phyloP scores from a whole-genome alignment of 2,888 invertebrate genomes.

The Hedya salicella region DNA sequence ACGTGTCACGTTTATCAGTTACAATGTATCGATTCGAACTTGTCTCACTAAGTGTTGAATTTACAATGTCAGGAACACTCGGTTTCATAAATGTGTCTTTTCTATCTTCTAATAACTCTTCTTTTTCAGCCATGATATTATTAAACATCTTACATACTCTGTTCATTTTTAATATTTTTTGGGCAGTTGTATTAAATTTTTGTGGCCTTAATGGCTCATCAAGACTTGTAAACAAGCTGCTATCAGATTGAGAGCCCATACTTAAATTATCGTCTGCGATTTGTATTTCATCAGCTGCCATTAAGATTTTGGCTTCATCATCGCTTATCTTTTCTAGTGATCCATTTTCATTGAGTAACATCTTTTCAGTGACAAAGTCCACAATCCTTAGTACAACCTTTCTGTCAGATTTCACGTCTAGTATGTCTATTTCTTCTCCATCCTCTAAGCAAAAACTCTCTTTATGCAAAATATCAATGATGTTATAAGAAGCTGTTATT shows the following conservation, averaged over 20 bases:
- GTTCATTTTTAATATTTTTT: slow-evolving; percentile 66
- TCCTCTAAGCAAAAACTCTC: slow-evolving; percentile 75
- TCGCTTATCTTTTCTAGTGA: slow-evolving; percentile 76
- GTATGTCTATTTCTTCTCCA: slow-evolving; percentile 79
- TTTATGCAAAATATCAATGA: slow-evolving; percentile 66
- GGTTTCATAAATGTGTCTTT: slow-evolving; percentile 39
- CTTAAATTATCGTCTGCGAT: slow-evolving; percentile 47
- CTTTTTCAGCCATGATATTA: slow-evolving; percentile 54
- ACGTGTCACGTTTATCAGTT: slow-evolving; percentile 63
- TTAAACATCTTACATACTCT: slow-evolving; percentile 68
- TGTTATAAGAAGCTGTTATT: slow-evolving; percentile 75
- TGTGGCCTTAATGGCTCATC: slow-evolving; percentile 46
- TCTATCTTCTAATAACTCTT: slow-evolving; percentile 33
- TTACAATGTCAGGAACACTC: slow-evolving; percentile 79
- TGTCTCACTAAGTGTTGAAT: slow-evolving; percentile 72
- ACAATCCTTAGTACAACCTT: slow-evolving; percentile 82
- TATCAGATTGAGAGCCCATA: slow-evolving; percentile 44
- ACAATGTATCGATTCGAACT: slow-evolving; percentile 58
- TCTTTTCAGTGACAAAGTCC: slow-evolving; percentile 84
- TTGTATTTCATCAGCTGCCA: slow-evolving; percentile 59
- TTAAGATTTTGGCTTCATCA: slow-evolving; percentile 72
- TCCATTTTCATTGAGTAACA: slow-evolving; percentile 82
- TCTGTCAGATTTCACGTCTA: slow-evolving; percentile 73
- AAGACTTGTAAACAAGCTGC: slow-evolving; percentile 32
- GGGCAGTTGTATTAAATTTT: slow-evolving; percentile 64